Conservation (phyloP, 2,888 invertebrate species). For the Thera britannica region DNA sequence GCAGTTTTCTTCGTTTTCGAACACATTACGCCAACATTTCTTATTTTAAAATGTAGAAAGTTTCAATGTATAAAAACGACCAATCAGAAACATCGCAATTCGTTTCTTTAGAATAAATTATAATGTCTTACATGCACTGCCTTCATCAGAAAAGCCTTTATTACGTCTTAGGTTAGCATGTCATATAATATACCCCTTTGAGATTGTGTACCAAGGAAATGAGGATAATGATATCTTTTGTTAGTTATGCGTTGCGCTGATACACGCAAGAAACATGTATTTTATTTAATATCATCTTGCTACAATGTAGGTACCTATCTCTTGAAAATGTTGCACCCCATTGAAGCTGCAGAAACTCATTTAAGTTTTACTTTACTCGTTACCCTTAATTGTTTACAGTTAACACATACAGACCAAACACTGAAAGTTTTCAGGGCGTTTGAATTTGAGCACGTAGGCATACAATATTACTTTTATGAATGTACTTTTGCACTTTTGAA, state of each 20-base stretch:
- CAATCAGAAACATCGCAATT: conserved; percentile 12
- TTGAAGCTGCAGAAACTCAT: conserved; percentile 29
- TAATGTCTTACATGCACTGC: conserved; percentile 6
- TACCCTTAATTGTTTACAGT: conserved; percentile 23
- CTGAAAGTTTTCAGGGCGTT: conserved; percentile 14
- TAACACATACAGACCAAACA: conserved; percentile 6
- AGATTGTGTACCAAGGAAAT: conserved; percentile 39
- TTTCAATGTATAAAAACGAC: conserved; percentile 5
- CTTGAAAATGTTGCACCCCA: conserved; percentile 19
- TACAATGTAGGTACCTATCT: conserved; percentile 6
- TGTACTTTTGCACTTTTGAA: conserved; percentile 11
- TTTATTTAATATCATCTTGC: conserved; percentile 14
- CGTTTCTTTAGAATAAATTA: conserved; percentile 19
- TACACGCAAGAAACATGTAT: conserved; percentile 1
- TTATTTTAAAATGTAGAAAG: conserved; percentile 11
- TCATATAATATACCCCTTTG: conserved; percentile 29
- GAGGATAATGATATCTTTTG: conserved; percentile 39
- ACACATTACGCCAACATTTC: conserved; percentile 17
- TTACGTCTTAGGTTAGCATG: background rate
- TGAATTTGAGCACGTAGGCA: conserved; percentile 8
- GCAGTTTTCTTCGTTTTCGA: conserved; percentile 1
- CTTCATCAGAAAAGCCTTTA: conserved; percentile 14
- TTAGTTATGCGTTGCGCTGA: conserved; percentile 18
- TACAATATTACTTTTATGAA: conserved; percentile 6
- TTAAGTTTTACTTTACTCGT: conserved; percentile 30